Evolutionary conservation across 1,140 invertebrate species (phyloP).

Genomic region (Drosophila tani): DNA sequence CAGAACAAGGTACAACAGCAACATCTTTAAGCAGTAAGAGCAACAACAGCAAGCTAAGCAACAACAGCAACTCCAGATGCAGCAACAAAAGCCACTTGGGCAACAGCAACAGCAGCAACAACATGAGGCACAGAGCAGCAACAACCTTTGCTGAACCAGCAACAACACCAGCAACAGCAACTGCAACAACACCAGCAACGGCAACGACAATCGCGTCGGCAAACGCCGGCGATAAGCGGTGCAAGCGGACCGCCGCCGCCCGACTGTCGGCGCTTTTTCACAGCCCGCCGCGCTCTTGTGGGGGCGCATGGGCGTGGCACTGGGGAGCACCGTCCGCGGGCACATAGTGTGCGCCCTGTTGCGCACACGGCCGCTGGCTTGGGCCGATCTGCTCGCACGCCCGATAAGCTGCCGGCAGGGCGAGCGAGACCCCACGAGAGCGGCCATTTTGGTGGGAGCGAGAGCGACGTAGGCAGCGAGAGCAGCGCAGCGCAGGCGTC

Average conservation of each 20-base stretch:
- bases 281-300: conserved; percentile 10
- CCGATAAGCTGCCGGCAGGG: background rate
- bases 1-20: background rate
- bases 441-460: conserved; percentile 80
- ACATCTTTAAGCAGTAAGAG: conserved; percentile 8
- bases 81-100: background rate
- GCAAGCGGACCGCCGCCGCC: conserved; percentile 67
- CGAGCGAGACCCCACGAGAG: conserved; percentile 41
- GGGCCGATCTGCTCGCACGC: conserved; percentile 20
- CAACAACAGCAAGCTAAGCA: conserved; percentile 6
- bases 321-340: conserved; percentile 10
- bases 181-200: background rate
- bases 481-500: conserved; percentile 25
- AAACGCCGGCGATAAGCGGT: conserved; percentile 63
- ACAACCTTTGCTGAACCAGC: background rate
- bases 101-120: conserved; percentile 4
- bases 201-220: conserved; percentile 51
- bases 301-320: conserved; percentile 53
- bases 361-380: conserved; percentile 41
- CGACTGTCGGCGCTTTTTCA: conserved; percentile 45
- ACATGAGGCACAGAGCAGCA: conserved; percentile 1
- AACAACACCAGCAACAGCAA: conserved; percentile 25
- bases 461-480: conserved; percentile 47
- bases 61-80: background rate
- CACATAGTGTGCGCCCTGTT: conserved; percentile 74